Conservation (phyloP, 2,113 vertebrate genomes). For the Cyrtonyx montezumae region DNA sequence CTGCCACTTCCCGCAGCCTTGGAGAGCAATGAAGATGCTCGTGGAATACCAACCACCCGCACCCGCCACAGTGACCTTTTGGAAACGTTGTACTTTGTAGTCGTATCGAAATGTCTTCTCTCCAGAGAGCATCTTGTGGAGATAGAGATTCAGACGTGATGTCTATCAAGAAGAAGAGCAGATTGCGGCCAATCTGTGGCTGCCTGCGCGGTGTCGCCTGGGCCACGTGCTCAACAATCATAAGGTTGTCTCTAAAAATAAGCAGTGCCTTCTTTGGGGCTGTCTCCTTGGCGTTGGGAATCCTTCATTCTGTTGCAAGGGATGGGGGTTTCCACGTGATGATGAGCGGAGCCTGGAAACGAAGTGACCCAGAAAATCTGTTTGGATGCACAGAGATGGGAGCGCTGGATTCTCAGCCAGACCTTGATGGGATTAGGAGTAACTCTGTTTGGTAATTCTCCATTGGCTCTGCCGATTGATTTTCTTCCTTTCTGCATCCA, state of each 20-base stretch:
- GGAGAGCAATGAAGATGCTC: conserved; percentile 37
- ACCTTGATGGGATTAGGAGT: conserved; percentile 53
- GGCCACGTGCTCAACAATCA: conserved; percentile 44
- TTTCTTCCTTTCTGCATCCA: neutral
- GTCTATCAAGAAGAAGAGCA: conserved; percentile 66
- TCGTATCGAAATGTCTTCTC: conserved; percentile 59
- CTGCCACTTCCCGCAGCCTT: no score
- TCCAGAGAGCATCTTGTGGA: conserved; percentile 47
- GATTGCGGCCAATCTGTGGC: conserved; percentile 51
- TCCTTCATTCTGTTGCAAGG: neutral
- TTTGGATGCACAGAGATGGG: neutral
- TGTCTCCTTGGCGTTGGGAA: conserved; percentile 24
- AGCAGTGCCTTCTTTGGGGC: neutral
- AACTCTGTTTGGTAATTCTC: conserved; percentile 39
- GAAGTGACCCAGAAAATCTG: conserved; percentile 37
- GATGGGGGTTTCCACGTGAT: conserved; percentile 23
- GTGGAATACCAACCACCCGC: conserved; percentile 17
- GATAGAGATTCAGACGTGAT: conserved; percentile 62
- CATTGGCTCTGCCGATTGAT: conserved; percentile 16
- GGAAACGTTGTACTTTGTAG: conserved; percentile 10
- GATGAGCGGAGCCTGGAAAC: neutral
- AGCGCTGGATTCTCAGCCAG: conserved; percentile 31
- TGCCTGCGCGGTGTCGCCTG: conserved; percentile 24
- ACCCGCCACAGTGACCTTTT: conserved; percentile 52
- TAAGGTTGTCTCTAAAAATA: conserved; percentile 68